These are phyloP conservation scores for Malthinus seriepunctatus DNA, from an alignment of 2,888 invertebrate species.

Conservation along the genomic window DNA sequence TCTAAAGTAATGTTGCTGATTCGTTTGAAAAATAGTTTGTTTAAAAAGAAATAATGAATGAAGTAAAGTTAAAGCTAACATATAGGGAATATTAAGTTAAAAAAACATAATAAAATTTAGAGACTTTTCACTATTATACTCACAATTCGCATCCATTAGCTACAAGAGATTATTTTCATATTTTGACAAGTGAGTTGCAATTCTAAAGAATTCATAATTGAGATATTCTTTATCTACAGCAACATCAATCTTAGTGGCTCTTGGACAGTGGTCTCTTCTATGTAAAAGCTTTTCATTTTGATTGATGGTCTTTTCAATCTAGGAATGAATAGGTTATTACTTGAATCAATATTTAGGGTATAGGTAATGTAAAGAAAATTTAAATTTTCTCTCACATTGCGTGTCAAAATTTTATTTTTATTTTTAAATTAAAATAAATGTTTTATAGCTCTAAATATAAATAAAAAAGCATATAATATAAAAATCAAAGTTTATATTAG, in stretches of 20 bases:
- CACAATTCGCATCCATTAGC: constrained; percentile 22
- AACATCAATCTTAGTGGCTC: constrained; percentile 28
- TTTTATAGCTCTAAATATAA: neutral
- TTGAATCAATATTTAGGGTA: constrained; percentile 15
- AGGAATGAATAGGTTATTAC: constrained; percentile 24
- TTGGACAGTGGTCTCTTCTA: constrained; percentile 25
- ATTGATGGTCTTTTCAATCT: constrained; percentile 22
- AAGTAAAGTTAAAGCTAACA: no score
- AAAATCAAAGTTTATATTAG: constrained; percentile 32
- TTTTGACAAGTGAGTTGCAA: constrained; percentile 26
- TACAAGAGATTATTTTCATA: constrained; percentile 23
- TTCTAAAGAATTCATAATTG: constrained; percentile 30
- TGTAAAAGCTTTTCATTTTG: constrained; percentile 29
- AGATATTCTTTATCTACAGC: constrained; percentile 27
- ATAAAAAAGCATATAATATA: constrained; percentile 25
- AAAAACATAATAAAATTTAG: no score
- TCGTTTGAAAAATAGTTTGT: no score
- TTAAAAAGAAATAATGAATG: no score
- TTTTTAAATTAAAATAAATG: neutral
- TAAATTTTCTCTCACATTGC: neutral
- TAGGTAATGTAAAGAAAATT: neutral
- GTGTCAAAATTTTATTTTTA: neutral
- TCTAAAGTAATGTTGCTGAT: no score
- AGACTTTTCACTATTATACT: neutral
- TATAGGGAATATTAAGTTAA: no score